Evolutionary conservation across 2,888 invertebrate species (phyloP), one percentile per base, ranked within the genome.

Genomic region (Venusia cambrica): DNA sequence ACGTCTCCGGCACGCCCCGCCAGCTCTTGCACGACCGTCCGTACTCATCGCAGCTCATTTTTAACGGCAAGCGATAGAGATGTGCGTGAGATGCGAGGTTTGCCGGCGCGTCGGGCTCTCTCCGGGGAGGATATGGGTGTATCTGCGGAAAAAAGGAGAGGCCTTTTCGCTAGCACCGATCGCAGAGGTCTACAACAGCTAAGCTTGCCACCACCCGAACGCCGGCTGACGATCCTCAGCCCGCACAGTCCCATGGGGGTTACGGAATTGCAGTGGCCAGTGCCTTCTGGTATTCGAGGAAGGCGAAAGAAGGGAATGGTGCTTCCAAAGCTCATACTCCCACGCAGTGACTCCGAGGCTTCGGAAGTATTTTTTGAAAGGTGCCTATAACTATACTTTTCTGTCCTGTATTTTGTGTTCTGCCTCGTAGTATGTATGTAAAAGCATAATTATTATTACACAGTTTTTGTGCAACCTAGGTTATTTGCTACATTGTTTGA

Each of bases 221-320:
- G 89, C 5, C 87, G 89, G 49, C 89, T 95, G 29, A 94, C 94
- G 18, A 95, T 95, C 38, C 79, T 95, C 38, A 95, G 95, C 51
- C 93, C 93, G 0, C 93, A 93, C 67, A 92, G 92, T 60, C 95
- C 95, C 0, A 89, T 92, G 61, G 92, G 92, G 38, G 79, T 88
- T 2, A 88, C 89, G 45, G 94, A 94, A 54, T 80, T 93, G 48
- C 89, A 90, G 54, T 90, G 90, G 76, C 87, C 90, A 28, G 72
- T 89, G 15, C 89, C 90, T 34, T 76, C 89, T 8, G 89, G 89
- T 6, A 83, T 91, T 49, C 89, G 90, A 51, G 89, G 89, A 13
- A 83, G 92, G 38, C 85, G 92, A 62, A 92, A 92, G 81, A 92
- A 92, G 68, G 92, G 92, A 43, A 90, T 92, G 77, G 91, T 93